Conservation (phyloP, 2,888 invertebrate genomes). For the Acanthoscelides obtectus region DNA sequence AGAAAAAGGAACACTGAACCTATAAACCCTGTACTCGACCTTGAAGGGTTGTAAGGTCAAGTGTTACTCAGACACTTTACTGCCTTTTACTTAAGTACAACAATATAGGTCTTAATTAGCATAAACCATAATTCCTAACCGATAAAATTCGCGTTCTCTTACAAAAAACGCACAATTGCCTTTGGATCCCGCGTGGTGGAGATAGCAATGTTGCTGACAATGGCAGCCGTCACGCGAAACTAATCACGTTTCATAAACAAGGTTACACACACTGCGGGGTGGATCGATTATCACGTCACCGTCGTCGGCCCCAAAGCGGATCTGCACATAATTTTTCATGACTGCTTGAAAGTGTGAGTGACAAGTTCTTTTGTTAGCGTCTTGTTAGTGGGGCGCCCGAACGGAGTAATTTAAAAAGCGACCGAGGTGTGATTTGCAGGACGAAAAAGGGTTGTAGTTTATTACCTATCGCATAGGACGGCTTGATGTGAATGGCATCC, state of each 20-base stretch:
- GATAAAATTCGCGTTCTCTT: too few relatives aligned
- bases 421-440: not conserved
- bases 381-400: not conserved
- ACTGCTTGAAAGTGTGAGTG: not conserved
- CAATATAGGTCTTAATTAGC: too few relatives aligned
- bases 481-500: too few relatives aligned
- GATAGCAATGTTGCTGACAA: not conserved
- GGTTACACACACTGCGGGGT: not conserved
- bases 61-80: too few relatives aligned
- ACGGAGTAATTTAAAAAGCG: not conserved
- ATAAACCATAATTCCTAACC: too few relatives aligned
- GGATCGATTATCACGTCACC: not conserved
- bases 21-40: too few relatives aligned
- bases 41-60: too few relatives aligned
- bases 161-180: not conserved
- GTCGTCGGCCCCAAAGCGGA: too few relatives aligned
- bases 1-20: too few relatives aligned
- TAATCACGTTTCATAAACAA: not conserved
- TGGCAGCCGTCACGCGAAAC: not conserved
- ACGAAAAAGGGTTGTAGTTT: not conserved
- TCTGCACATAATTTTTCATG: not conserved
- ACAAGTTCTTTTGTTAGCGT: not conserved
- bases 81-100: too few relatives aligned
- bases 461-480: not conserved
- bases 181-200: not conserved